phyloP scores from a whole-genome alignment of 2,113 vertebrate species.

The Antidorcas marsupialis region DNA sequence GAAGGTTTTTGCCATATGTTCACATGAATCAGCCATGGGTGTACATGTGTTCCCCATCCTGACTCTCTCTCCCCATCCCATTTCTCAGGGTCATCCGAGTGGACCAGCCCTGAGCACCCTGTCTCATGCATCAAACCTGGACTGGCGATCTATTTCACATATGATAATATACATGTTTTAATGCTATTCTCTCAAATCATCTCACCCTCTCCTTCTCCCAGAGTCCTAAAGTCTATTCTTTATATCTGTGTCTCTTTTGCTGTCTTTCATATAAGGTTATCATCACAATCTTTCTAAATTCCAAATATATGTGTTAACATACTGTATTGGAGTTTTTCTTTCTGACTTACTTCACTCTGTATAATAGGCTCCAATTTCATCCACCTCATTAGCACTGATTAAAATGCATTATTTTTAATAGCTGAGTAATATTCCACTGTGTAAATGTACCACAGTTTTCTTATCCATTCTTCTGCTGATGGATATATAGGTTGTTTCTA shows the following conservation, averaged over 20 bases:
- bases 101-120: background rate
- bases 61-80: background rate
- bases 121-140: background rate
- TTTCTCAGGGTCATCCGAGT: background rate
- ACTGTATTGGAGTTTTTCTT: background rate
- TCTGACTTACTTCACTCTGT: background rate
- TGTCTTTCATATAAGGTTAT: background rate
- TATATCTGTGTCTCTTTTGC: background rate
- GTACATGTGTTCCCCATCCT: background rate
- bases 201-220: background rate
- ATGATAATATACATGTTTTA: background rate
- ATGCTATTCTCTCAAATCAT: background rate
- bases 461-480: background rate
- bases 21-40: background rate
- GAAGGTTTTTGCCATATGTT: background rate
- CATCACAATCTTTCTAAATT: background rate
- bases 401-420: background rate
- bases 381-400: background rate
- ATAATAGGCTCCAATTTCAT: background rate
- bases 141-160: background rate
- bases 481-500: background rate
- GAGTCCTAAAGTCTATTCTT: background rate
- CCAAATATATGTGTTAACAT: background rate
- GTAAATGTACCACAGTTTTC: background rate
- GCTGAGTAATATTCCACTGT: background rate